Evolutionary conservation across 2,113 vertebrate species (phyloP).

Genomic region (Heterocephalus glaber): DNA sequence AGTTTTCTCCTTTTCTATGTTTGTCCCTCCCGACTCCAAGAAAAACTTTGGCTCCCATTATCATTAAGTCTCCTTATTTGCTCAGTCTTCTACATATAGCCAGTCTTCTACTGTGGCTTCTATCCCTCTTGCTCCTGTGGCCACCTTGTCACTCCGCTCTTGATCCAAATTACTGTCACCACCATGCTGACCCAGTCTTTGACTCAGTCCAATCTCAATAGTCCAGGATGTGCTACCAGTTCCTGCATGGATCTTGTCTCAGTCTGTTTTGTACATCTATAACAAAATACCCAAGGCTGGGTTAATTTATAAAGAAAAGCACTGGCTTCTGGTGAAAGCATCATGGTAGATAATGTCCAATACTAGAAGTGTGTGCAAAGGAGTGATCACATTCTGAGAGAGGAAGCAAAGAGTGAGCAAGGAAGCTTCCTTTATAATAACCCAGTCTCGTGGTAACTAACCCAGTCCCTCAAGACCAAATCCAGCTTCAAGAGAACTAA

Average conservation of each 20-base stretch:
- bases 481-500: background rate
- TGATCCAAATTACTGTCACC: background rate
- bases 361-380: background rate
- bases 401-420: background rate
- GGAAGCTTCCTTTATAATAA: background rate
- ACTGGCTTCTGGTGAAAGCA: background rate
- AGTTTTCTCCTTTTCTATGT: background rate
- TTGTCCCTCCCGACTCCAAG: background rate
- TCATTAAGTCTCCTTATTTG: background rate
- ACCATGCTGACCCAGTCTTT: background rate
- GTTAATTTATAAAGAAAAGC: background rate
- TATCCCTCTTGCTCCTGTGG: rapidly evolving
- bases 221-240: no score
- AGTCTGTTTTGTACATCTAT: background rate
- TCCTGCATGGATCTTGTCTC: background rate
- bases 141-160: background rate
- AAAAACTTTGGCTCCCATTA: background rate
- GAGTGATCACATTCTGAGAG: background rate
- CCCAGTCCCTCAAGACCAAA: background rate
- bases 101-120: background rate
- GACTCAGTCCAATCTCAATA: background rate
- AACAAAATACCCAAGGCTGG: background rate
- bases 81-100: background rate
- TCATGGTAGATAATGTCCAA: no score
- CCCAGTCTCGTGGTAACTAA: background rate